Evolutionary conservation across 2,113 vertebrate genomes (phyloP).

Genomic region (Tricholaema leucomelas): DNA sequence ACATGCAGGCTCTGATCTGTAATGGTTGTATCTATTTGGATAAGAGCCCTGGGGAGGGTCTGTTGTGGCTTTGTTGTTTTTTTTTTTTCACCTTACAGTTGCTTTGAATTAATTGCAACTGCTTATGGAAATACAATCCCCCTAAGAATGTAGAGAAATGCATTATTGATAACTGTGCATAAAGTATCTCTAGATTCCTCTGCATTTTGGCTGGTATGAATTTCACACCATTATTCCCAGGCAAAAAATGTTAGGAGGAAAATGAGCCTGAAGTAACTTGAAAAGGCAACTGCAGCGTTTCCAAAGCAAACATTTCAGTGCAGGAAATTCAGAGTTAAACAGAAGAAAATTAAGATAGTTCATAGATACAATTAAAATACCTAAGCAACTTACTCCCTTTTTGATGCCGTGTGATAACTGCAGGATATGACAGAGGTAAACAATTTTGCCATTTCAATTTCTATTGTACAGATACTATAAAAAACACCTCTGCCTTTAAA

Average conservation of each 20-base stretch:
- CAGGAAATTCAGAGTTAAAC: not conserved
- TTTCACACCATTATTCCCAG: not conserved
- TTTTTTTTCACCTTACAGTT: not conserved
- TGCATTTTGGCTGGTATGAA: not conserved
- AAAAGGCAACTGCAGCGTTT: not conserved
- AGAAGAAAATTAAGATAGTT: not conserved
- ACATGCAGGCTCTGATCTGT: not conserved
- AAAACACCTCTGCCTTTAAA: not conserved
- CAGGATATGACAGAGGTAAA: not conserved
- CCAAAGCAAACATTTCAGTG: not conserved
- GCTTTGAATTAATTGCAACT: constrained; percentile 14
- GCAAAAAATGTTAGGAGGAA: not conserved
- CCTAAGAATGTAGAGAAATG: not conserved
- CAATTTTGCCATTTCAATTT: not conserved
- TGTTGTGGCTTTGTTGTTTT: not conserved
- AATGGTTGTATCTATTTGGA: not conserved
- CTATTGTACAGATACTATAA: not conserved
- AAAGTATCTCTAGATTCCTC: not conserved
- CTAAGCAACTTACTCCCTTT: not conserved
- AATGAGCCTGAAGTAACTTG: not conserved
- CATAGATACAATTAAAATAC: not conserved
- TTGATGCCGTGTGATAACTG: not conserved
- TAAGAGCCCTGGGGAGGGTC: not conserved
- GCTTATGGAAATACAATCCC: not conserved
- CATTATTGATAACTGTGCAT: constrained; percentile 12